Percentiles rank a stretch among this genome's conserved stretches.
These are phyloP conservation scores for Oceanites oceanicus DNA, from an alignment of 2,113 vertebrate genomes.

Conservation along the genomic window DNA sequence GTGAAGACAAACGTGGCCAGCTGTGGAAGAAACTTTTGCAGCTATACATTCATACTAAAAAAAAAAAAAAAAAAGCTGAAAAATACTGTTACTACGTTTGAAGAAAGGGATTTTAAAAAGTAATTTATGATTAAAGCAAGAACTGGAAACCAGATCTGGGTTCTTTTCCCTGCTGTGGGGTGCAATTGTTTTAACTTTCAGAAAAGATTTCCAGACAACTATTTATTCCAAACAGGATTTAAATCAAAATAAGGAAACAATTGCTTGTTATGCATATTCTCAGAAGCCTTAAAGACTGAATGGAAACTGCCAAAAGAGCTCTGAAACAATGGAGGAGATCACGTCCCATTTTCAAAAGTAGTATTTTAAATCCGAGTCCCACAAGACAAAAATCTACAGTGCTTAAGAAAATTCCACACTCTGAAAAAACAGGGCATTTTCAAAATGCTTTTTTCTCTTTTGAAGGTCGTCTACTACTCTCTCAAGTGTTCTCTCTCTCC, in stretches of 20 bases:
- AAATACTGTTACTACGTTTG: background rate
- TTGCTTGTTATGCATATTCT: background rate
- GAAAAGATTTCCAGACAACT: background rate
- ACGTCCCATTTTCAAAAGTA: rapidly evolving
- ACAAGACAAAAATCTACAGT: background rate
- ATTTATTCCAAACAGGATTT: background rate
- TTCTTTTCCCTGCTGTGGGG: background rate
- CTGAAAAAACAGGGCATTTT: background rate
- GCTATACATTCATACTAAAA: background rate
- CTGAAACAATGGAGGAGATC: background rate
- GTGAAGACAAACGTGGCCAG: background rate
- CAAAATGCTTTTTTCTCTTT: background rate
- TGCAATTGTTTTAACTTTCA: background rate
- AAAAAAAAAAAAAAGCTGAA: background rate
- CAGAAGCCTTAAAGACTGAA: background rate
- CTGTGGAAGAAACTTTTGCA: background rate
- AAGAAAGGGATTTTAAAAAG: background rate
- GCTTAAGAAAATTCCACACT: background rate
- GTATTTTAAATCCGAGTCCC: background rate
- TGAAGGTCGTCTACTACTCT: background rate
- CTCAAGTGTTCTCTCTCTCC: background rate
- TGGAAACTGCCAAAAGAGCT: background rate
- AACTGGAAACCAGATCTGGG: background rate
- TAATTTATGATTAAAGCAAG: background rate
- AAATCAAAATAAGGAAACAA: background rate